Evolutionary conservation across 35 echinoderm and acorn worm species (phyloP).

Genomic region (Patiria miniata): DNA sequence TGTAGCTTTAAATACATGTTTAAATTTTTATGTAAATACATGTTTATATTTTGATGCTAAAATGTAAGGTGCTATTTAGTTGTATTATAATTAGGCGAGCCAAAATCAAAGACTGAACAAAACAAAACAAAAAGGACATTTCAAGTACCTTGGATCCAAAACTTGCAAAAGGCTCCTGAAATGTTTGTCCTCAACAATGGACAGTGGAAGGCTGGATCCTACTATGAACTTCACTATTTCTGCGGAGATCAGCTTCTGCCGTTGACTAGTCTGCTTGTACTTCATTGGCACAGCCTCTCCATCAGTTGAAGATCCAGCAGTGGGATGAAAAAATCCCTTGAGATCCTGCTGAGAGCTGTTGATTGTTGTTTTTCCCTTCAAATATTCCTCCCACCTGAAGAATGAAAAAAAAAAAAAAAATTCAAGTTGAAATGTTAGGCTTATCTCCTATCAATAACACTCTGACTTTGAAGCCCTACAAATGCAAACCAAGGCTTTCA

Average conservation of each 20-base stretch:
- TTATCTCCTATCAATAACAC: no score
- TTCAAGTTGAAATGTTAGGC: no score
- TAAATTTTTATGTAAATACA: no score
- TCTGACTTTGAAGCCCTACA: no score
- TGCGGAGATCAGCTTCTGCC: not conserved
- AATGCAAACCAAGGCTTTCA: no score
- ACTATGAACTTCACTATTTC: not conserved
- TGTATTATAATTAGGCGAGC: no score
- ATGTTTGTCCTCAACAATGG: conserved; percentile 26
- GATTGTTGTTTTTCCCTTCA: not conserved
- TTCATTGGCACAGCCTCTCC: not conserved
- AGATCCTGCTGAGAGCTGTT: not conserved
- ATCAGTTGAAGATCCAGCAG: not conserved
- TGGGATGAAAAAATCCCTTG: not conserved
- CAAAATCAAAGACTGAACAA: no score
- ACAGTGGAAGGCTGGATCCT: conserved; percentile 24
- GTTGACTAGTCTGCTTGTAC: not conserved
- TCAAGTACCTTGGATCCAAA: conserved; percentile 25
- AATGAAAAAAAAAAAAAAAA: not conserved
- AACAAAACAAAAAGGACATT: no score
- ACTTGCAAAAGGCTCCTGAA: conserved; percentile 19
- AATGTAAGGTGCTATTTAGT: no score
- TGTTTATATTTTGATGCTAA: no score
- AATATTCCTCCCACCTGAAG: not conserved
- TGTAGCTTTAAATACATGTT: no score